These are phyloP conservation scores for Butorides virescens DNA, from an alignment of 2,113 vertebrate species.

Conservation along the genomic window DNA sequence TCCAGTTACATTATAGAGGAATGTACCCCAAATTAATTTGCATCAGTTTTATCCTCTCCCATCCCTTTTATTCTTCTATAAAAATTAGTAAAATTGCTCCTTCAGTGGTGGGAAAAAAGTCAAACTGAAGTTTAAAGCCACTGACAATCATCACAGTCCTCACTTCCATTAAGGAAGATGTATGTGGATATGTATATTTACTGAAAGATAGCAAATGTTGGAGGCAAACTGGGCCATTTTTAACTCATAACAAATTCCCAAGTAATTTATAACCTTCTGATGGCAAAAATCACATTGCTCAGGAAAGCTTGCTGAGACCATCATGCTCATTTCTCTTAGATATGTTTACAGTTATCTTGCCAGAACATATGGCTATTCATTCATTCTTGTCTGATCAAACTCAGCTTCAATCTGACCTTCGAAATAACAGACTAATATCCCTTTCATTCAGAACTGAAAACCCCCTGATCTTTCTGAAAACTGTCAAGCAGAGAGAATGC, in stretches of 20 bases:
- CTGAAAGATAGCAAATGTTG: not conserved
- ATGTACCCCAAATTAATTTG: not conserved
- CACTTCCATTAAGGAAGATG: not conserved
- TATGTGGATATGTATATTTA: not conserved
- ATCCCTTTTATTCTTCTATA: not conserved
- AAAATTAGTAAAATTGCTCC: not conserved
- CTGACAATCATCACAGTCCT: not conserved
- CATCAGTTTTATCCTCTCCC: not conserved
- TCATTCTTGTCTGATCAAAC: constrained; percentile 58
- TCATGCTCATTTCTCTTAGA: not conserved
- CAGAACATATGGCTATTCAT: constrained; percentile 26
- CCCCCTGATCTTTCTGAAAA: not conserved
- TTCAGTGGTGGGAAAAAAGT: not conserved
- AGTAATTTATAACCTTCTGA: not conserved
- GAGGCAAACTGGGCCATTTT: not conserved
- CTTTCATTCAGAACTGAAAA: not conserved
- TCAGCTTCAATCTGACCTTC: not conserved
- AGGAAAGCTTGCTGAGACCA: not conserved
- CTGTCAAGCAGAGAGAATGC: not conserved
- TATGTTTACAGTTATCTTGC: constrained; percentile 53
- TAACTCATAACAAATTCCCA: not conserved
- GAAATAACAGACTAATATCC: not conserved
- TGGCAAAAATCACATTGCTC: not conserved
- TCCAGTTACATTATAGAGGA: not conserved
- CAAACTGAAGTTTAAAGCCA: not conserved